Base-by-base conservation (phyloP, 2,113 vertebrate species). In the Paramormyrops kingsleyae region DNA sequence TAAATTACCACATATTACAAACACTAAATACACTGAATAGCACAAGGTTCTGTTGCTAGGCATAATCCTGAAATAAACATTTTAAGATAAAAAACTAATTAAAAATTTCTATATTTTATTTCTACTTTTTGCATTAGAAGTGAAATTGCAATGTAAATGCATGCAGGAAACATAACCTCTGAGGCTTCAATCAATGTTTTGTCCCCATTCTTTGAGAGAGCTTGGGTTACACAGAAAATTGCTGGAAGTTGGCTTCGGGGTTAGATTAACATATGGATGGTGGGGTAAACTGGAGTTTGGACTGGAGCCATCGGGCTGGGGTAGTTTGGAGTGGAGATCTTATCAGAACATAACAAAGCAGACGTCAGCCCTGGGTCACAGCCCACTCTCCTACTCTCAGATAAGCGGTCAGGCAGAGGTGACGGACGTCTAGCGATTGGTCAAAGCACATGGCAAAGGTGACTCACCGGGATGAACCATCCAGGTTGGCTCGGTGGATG, bases 401-500 rank as follows among this genome's bases (percentile, higher is more conserved):
- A 52, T 59, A 21, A 47, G 8, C 3, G 4, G 12, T 35, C 49
- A 87, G 49, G 31, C n/a, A 87, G 7, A 46, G 74, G 31, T 42
- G 50, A 46, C 47, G 39, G 53, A 4, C 0, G n/a, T 35, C 17
- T 4, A 9, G 9, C 19, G 24, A 39, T 56, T 15, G 3, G 74
- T 46, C 27, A 91, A 59, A 70, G 44, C 21, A 42, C 19, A 44
- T 4, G 53, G 44, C 59, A 19, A 88, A 35, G 53, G 39, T 24
- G 3, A 90, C 90, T 89, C 92, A 99, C 98, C 98, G 96, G 93
- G 97, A 96, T 0, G 98, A 97, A 39, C 98, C 98, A 0, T 99
- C 98, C 93, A 99, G 95, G 95, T 99, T 98, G 80, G 98, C 97
- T 39, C 97, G 96, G 90, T 99, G 98, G 91, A 99, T 99, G 94